phyloP scores from a whole-genome alignment of 2,888 invertebrate genomes.

The Tupiocoris notatus region DNA sequence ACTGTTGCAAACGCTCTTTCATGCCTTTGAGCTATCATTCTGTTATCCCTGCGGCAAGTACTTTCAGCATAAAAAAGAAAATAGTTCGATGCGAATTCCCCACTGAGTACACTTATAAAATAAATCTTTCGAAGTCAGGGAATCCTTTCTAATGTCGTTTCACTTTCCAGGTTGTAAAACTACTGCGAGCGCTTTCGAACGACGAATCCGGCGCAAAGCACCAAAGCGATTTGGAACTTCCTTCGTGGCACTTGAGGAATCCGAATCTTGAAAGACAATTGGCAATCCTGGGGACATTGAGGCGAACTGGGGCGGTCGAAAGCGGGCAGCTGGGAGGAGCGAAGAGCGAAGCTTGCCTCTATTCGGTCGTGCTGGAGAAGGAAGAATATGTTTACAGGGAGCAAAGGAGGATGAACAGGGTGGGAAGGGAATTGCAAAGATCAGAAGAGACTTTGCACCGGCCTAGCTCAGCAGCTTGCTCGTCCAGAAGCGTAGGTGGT shows the following conservation, averaged over 20 bases:
- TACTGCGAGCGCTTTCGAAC: conserved; percentile 20
- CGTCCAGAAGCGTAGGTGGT: conserved; percentile 41
- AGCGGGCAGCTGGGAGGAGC: conserved; percentile 24
- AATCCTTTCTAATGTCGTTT: too few species aligned
- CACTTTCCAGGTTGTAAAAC: not conserved
- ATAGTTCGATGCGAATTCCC: too few species aligned
- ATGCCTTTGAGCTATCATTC: too few species aligned
- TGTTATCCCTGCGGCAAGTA: too few species aligned
- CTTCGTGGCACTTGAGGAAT: conserved; percentile 17
- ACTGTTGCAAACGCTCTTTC: too few species aligned
- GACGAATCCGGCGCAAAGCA: conserved; percentile 9
- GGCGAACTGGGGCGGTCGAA: conserved; percentile 7
- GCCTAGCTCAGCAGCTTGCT: conserved; percentile 13
- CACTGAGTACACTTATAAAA: too few species aligned
- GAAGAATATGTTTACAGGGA: conserved; percentile 35
- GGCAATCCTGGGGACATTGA: conserved; percentile 29
- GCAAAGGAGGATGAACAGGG: conserved; percentile 15
- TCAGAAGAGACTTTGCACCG: conserved; percentile 37
- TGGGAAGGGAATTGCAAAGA: conserved; percentile 30
- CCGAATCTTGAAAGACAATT: conserved; percentile 33
- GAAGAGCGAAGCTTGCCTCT: conserved; percentile 35
- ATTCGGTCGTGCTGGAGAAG: conserved; percentile 25
- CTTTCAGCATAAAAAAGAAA: too few species aligned
- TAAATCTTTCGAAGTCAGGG: too few species aligned
- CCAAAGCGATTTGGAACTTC: conserved; percentile 16